phyloP scores from a whole-genome alignment of 2,113 vertebrate genomes.

The Dipodomys merriami region DNA sequence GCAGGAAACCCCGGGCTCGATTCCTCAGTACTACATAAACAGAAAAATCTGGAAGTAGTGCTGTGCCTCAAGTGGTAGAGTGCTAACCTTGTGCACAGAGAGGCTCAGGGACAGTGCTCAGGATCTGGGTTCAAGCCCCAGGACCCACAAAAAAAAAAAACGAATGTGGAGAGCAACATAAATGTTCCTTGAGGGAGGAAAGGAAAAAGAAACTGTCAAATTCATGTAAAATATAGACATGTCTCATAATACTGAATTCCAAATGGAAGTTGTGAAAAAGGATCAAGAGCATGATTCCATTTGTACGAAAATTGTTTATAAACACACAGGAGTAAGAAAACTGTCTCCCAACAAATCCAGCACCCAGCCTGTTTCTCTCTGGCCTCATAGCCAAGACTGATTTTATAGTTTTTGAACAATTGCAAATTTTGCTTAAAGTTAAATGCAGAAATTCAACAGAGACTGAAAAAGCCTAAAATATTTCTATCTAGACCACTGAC shows the following conservation, averaged over 20 bases:
- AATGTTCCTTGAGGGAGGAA: neutral
- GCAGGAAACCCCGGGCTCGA: too few species aligned
- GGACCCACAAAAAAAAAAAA: too few species aligned
- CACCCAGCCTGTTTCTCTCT: neutral
- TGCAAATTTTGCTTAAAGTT: neutral
- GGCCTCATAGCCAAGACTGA: neutral
- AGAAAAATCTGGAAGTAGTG: too few species aligned
- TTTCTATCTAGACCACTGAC: neutral
- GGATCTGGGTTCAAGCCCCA: too few species aligned
- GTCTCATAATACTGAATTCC: neutral
- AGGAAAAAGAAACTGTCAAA: neutral
- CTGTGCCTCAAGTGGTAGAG: too few species aligned
- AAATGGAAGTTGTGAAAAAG: neutral
- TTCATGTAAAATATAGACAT: neutral
- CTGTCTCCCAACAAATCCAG: neutral
- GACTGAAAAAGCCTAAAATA: constrained; percentile 48
- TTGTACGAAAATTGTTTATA: neutral
- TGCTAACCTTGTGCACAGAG: too few species aligned
- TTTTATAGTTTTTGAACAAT: constrained; percentile 26
- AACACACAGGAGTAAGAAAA: neutral
- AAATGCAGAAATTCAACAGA: neutral
- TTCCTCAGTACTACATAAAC: too few species aligned
- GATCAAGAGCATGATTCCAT: neutral
- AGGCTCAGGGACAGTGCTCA: too few species aligned
- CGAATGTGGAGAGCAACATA: neutral